A percentile compares a stretch with the other conserved stretches of the same genome.
phyloP scores from a whole-genome alignment of 2,888 invertebrate species.

The Leucophenga montana region DNA sequence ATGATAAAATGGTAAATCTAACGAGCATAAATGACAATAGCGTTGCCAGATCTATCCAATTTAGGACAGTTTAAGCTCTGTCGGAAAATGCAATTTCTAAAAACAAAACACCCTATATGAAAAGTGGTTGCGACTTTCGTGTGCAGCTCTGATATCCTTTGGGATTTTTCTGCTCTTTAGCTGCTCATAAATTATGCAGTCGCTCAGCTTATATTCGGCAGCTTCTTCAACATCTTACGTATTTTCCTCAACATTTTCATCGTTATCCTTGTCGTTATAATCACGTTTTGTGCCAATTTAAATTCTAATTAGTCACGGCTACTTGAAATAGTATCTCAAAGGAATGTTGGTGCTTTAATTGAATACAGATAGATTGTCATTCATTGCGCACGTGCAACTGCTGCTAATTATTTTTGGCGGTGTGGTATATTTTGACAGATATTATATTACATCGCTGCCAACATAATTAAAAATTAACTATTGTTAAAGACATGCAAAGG shows the following conservation, averaged over 20 bases:
- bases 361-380: constrained; percentile 8
- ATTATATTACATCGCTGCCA: no score
- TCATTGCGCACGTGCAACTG: constrained; percentile 11
- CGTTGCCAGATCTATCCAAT: no score
- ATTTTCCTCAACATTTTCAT: neutral
- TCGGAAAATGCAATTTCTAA: no score
- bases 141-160: neutral
- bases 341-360: constrained; percentile 16
- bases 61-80: no score
- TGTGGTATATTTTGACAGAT: no score
- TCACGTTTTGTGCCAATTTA: constrained; percentile 61
- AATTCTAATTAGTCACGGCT: constrained; percentile 62
- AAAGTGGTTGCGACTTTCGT: neutral
- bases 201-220: neutral
- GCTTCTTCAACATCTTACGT: neutral
- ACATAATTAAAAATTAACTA: neutral
- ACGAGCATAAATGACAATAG: no score
- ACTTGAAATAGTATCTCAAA: constrained; percentile 38
- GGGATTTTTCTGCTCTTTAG: constrained; percentile 26
- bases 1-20: no score
- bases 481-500: no score
- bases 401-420: constrained; percentile 3
- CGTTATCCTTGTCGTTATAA: constrained; percentile 31
- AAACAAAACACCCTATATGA: no score
- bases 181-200: constrained; percentile 48